phyloP scores from a whole-genome alignment of 35 echinoderm and acorn worm genomes.

The Diadema setosum region DNA sequence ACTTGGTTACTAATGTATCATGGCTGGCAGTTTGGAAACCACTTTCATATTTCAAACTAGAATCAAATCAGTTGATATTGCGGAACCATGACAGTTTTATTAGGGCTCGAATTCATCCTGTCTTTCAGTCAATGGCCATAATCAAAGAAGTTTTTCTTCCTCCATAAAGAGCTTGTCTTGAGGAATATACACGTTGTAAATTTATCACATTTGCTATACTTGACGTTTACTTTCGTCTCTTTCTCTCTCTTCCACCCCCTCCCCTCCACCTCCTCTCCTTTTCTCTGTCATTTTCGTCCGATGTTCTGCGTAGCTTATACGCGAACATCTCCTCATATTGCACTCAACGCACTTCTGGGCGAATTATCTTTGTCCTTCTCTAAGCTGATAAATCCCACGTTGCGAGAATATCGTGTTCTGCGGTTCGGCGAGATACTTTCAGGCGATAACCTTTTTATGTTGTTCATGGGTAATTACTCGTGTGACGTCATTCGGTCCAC shows the following conservation, averaged over 20 bases:
- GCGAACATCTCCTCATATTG: neutral
- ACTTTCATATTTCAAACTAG: no score
- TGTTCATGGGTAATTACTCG: neutral
- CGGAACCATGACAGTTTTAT: no score
- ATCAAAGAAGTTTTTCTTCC: no score
- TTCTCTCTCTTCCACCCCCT: neutral
- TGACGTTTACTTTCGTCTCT: neutral
- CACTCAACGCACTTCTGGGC: neutral
- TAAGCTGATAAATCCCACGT: neutral
- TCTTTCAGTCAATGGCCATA: no score
- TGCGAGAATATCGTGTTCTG: neutral
- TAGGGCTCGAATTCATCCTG: no score
- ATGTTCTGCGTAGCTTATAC: neutral
- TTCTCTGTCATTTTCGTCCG: neutral
- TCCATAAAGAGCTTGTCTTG: no score
- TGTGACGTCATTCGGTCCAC: neutral
- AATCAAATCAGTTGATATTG: no score
- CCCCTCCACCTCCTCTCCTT: neutral
- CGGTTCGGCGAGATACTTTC: neutral
- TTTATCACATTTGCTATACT: neutral
- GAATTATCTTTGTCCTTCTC: neutral
- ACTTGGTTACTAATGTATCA: no score
- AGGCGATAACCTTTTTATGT: neutral
- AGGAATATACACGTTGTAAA: no score
- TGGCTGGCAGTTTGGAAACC: no score